Base-by-base conservation (phyloP, 1,140 invertebrate species). In the Bombus vancouverensis region DNA sequence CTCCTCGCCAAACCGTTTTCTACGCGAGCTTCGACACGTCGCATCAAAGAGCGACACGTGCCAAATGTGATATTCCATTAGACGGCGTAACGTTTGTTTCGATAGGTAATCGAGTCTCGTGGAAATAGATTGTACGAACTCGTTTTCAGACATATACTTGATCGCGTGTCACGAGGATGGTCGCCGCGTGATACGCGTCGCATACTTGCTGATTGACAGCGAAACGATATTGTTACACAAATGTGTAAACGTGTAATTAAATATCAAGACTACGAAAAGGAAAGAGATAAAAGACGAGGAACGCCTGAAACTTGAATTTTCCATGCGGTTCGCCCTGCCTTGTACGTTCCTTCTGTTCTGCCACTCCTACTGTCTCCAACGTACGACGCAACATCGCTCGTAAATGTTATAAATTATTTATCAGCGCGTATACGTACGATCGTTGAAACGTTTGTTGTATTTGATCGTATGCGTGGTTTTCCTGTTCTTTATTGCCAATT, bases 371-470 rank as follows among this genome's bases (percentile, higher is more conserved):
- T 34, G 6, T 22, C 37, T 5, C 37, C 18, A 28, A 18, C 28
- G 34, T 71, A 22, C n/a, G 37, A 10, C 65, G 34, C 34, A 81
- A 71, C 25, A 3, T 81, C 34, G 44, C 44, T 32, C 12, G 28
- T 13, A 15, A 32, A 37, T 39, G 72, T 74, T 81, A 85, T 85
- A 74, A 81, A 85, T 81, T 85, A 85, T 81, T 81, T 62, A 81
- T 66, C 47, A n/a, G 10, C 47, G 22, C 0, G 34, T 53, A 22
- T 53, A 53, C 47, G 12, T 9, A 37, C 22, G 57, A 32, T 44
- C 65, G 13, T 32, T 83, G 47, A 32, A 74, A 82, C 42, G 62
- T 37, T 70, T 5, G n/a, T 34, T 13, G 8, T 12, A 12, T 47
- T 12, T 44, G 22, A 79, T 71, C 39, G 47, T 44, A 18, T n/a